Evolutionary conservation across 2,113 vertebrate genomes (phyloP).

Genomic region (Argyrosomus japonicus): DNA sequence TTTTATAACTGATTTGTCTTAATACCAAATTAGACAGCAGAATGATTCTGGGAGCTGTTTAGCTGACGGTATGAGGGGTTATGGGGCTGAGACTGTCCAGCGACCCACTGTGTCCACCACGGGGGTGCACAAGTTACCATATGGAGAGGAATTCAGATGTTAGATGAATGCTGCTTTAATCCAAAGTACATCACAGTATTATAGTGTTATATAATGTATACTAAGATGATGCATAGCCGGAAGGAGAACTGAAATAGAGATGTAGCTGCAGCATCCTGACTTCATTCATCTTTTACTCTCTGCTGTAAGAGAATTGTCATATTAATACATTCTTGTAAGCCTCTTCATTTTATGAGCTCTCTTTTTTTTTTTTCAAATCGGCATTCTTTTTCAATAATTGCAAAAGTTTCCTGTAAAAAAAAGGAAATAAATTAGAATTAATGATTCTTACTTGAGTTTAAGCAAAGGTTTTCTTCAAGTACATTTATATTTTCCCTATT

Average conservation of each 20-base stretch:
- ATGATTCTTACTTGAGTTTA: neutral
- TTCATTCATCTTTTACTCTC: neutral
- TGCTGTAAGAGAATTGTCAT: neutral
- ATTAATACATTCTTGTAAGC: neutral
- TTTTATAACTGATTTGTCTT: conserved; percentile 71
- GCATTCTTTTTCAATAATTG: neutral
- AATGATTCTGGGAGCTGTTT: conserved; percentile 45
- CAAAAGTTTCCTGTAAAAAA: neutral
- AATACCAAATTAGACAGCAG: conserved; percentile 60
- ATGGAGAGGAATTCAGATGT: conserved; percentile 70
- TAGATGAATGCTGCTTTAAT: conserved; percentile 23
- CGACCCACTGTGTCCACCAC: conserved; percentile 74
- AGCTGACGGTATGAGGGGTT: conserved; percentile 55
- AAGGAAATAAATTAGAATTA: neutral
- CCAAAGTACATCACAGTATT: conserved; percentile 12
- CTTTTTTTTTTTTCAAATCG: neutral
- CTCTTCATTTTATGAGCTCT: neutral
- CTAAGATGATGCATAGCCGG: conserved; percentile 22
- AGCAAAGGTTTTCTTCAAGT: neutral
- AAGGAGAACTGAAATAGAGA: neutral
- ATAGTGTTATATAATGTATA: neutral
- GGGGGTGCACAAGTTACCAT: conserved; percentile 68
- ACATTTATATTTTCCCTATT: neutral
- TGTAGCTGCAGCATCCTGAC: neutral
- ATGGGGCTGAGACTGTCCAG: conserved; percentile 61